phyloP scores from a whole-genome alignment of 2,888 invertebrate genomes.

The Pseudococcus jackbeardsleyi region DNA sequence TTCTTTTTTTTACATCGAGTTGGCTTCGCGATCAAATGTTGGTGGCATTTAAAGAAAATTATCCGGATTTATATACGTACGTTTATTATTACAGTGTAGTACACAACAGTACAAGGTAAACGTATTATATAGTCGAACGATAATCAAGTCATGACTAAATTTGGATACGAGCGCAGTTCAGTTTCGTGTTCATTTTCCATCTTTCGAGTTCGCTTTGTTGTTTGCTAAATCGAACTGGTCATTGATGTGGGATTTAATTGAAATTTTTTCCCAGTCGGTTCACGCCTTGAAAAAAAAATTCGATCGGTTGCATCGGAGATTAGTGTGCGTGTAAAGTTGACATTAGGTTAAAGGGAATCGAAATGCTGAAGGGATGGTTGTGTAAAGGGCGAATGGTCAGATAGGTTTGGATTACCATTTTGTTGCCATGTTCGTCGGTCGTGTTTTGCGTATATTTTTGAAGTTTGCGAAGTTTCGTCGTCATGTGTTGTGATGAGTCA shows the following conservation, averaged over 20 bases:
- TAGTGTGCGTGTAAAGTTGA: not conserved
- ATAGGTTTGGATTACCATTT: not conserved
- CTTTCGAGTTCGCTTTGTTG: slow-evolving; percentile 6
- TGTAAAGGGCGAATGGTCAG: not conserved
- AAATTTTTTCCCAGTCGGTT: not conserved
- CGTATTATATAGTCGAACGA: slow-evolving; percentile 15
- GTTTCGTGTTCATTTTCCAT: not conserved
- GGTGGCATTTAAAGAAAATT: not conserved
- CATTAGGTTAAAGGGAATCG: not conserved
- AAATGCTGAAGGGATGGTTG: not conserved
- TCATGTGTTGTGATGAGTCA: not conserved
- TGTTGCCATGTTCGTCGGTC: not conserved
- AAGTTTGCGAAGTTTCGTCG: not conserved
- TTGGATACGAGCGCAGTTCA: slow-evolving; percentile 49
- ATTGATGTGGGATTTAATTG: slow-evolving; percentile 37
- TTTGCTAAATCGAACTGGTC: not conserved
- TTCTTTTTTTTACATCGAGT: slow-evolving; percentile 12
- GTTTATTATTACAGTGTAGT: slow-evolving; percentile 29
- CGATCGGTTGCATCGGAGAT: not conserved
- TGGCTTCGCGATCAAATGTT: not conserved
- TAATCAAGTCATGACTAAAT: slow-evolving; percentile 59
- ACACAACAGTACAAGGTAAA: slow-evolving; percentile 60
- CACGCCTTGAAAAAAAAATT: slow-evolving; percentile 2
- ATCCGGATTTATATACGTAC: not conserved
- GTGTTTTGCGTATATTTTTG: not conserved